phyloP scores from a whole-genome alignment of 2,888 invertebrate species.

The Drosophila colorata region DNA sequence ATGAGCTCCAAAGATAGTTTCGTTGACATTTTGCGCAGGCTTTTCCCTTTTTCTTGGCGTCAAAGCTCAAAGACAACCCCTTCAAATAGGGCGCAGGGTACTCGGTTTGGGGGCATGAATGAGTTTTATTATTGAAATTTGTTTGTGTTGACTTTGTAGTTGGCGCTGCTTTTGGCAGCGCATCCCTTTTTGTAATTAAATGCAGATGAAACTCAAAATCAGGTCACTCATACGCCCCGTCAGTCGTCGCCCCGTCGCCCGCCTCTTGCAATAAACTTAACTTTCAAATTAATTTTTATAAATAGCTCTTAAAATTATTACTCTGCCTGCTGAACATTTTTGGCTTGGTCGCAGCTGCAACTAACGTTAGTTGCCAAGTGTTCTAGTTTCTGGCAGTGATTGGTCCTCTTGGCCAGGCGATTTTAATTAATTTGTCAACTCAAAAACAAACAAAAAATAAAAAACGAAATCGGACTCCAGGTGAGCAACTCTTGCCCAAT shows the following conservation, averaged over 20 bases:
- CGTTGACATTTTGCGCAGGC: constrained; percentile 39
- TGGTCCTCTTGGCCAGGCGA: constrained; percentile 40
- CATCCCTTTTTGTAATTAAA: constrained; percentile 73
- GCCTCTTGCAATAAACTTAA: constrained; percentile 47
- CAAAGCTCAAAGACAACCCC: constrained; percentile 34
- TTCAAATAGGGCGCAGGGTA: constrained; percentile 12
- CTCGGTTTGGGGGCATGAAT: constrained; percentile 6
- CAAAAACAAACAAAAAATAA: not conserved
- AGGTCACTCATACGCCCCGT: constrained; percentile 65
- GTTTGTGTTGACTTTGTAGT: constrained; percentile 62
- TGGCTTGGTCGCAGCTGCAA: constrained; percentile 63
- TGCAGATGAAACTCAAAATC: constrained; percentile 69
- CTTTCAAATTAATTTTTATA: constrained; percentile 68
- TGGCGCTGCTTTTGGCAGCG: constrained; percentile 36
- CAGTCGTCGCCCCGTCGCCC: constrained; percentile 11
- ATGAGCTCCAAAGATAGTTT: constrained; percentile 30
- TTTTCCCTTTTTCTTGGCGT: constrained; percentile 29
- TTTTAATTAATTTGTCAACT: constrained; percentile 66
- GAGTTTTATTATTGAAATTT: constrained; percentile 75
- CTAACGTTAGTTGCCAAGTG: constrained; percentile 52
- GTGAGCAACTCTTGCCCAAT: constrained; percentile 14
- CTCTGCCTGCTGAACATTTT: constrained; percentile 23
- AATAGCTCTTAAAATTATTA: constrained; percentile 66
- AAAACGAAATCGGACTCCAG: constrained; percentile 5
- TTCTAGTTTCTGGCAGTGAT: constrained; percentile 40